Evolutionary conservation across 2,797 vertebrate species (phyloP).

Genomic region (Mallotus villosus): DNA sequence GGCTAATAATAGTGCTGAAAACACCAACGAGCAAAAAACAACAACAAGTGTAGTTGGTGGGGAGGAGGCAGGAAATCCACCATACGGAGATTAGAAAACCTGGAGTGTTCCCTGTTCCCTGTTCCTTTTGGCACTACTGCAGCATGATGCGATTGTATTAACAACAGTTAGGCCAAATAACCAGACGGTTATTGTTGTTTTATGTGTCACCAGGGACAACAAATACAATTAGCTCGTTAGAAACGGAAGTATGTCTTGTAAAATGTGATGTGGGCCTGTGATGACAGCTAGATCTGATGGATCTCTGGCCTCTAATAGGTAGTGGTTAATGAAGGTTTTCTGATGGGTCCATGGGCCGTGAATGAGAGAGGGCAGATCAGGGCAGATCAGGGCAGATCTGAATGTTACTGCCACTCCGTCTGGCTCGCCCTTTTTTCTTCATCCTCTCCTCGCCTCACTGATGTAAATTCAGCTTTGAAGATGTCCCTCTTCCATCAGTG

Average conservation of each 20-base stretch:
- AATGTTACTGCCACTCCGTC: conserved; percentile 5
- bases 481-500: background rate
- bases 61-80: background rate
- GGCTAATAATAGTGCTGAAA: conserved; percentile 16
- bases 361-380: background rate
- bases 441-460: background rate
- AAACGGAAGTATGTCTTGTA: too few relatives aligned
- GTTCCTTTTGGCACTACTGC: background rate
- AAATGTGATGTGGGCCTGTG: too few relatives aligned
- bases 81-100: background rate
- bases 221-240: too few relatives aligned
- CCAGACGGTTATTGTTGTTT: too few relatives aligned
- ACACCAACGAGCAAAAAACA: conserved; percentile 21
- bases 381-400: background rate
- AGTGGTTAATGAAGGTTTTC: conserved; percentile 14
- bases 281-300: too few relatives aligned
- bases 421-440: background rate
- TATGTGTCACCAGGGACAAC: too few relatives aligned
- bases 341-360: background rate
- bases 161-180: background rate
- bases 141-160: background rate
- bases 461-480: conserved; percentile 17
- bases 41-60: background rate
- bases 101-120: background rate
- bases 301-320: background rate